A percentile compares a stretch with the other conserved stretches of the same genome.
phyloP scores from a whole-genome alignment of 2,113 vertebrate species.

The Pollimyrus isidori region DNA sequence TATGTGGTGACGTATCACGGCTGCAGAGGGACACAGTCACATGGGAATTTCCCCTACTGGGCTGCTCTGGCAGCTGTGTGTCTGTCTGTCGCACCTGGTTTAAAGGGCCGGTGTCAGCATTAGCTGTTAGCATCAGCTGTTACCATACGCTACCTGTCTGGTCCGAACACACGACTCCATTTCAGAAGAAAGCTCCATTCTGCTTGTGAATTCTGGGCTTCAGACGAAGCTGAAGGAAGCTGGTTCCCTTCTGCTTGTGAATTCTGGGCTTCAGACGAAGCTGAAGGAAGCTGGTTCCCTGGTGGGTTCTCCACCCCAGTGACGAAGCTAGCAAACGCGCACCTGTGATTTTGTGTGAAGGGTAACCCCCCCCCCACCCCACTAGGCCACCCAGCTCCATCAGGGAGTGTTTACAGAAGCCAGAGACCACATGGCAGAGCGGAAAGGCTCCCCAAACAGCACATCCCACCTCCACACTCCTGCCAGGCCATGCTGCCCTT shows the following conservation, averaged over 20 bases:
- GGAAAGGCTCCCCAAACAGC: background rate
- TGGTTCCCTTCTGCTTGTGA: background rate
- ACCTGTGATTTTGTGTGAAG: background rate
- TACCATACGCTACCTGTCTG: background rate
- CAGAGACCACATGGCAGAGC: background rate
- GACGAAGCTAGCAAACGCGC: background rate
- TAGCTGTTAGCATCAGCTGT: background rate
- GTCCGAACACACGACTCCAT: background rate
- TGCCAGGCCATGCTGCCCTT: background rate
- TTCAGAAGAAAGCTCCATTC: background rate
- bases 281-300: background rate
- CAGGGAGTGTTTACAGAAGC: background rate
- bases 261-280: background rate
- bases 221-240: background rate
- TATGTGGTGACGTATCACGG: background rate
- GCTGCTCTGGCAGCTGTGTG: background rate
- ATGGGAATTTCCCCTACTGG: background rate
- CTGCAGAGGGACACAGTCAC: background rate
- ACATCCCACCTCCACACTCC: no score
- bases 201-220: background rate
- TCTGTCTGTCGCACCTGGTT: background rate
- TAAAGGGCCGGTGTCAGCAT: background rate
- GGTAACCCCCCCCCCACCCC: background rate
- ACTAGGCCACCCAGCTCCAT: background rate
- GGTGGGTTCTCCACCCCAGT: background rate